These are phyloP conservation scores for Sebastes minor DNA, from an alignment of 2,797 vertebrate species.

Conservation along the genomic window DNA sequence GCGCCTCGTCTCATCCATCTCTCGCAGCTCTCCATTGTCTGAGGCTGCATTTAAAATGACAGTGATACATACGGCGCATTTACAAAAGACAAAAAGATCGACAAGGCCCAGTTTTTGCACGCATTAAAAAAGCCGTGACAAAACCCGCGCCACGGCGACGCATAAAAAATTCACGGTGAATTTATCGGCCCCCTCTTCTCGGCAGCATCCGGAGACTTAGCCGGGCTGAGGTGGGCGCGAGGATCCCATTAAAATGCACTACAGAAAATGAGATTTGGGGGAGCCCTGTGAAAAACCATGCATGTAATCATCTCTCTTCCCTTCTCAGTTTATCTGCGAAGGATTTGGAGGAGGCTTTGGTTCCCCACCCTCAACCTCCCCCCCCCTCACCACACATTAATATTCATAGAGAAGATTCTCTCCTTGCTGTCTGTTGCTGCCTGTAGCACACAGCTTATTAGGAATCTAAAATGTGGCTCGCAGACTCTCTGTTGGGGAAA, in stretches of 20 bases:
- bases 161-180: constrained; percentile 46
- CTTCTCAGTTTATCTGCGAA: constrained; percentile 77
- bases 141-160: constrained; percentile 13
- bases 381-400: constrained; percentile 71
- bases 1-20: constrained; percentile 71
- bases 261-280: constrained; percentile 83
- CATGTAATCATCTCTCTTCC: constrained; percentile 83
- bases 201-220: constrained; percentile 51
- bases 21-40: constrained; percentile 64
- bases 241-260: constrained; percentile 84
- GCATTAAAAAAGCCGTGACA: constrained; percentile 59
- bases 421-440: constrained; percentile 69
- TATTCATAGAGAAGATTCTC: constrained; percentile 79
- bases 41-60: constrained; percentile 67
- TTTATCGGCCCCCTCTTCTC: constrained; percentile 20
- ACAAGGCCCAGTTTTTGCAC: constrained; percentile 50
- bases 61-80: constrained; percentile 71
- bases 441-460: constrained; percentile 66
- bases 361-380: constrained; percentile 48
- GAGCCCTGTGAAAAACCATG: constrained; percentile 82
- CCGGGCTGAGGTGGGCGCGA: constrained; percentile 64
- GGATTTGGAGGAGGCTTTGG: constrained; percentile 80
- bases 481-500: constrained; percentile 51
- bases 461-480: constrained; percentile 59
- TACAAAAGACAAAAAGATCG: constrained; percentile 73